Conservation (phyloP, 2,797 vertebrate genomes). For the Tapera naevia region DNA sequence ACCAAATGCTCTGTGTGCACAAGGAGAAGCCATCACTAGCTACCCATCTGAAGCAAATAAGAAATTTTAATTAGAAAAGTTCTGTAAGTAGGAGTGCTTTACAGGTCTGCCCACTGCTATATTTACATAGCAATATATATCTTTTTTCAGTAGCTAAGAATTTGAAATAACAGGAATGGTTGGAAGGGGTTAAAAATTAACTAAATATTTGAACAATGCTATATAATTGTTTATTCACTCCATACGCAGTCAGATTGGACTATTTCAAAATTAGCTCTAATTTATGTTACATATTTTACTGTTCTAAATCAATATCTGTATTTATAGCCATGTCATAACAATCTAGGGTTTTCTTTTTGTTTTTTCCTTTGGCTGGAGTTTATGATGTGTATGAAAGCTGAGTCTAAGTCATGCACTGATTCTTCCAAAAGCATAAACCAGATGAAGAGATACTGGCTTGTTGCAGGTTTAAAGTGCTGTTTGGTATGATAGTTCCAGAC, state of each 20-base stretch:
- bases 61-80: constrained; percentile 63
- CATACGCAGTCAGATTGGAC: constrained; percentile 50
- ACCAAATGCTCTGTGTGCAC: neutral
- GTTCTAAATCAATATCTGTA: constrained; percentile 62
- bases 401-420: constrained; percentile 32
- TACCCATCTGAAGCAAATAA: constrained; percentile 26
- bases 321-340: constrained; percentile 68
- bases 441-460: constrained; percentile 44
- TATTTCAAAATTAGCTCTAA: constrained; percentile 70
- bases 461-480: constrained; percentile 12
- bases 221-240: constrained; percentile 43
- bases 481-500: constrained; percentile 46
- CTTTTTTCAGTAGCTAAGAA: constrained; percentile 24
- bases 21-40: neutral
- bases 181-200: neutral
- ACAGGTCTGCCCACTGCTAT: constrained; percentile 19
- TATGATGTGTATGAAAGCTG: constrained; percentile 56
- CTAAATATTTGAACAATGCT: neutral
- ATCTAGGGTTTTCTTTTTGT: constrained; percentile 42
- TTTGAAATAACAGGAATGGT: constrained; percentile 21
- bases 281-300: constrained; percentile 68
- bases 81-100: constrained; percentile 16
- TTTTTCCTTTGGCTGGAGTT: constrained; percentile 47
- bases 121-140: constrained; percentile 22
- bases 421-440: constrained; percentile 11